Evolutionary conservation across 2,797 vertebrate species (phyloP).

Genomic region (Capromys pilorides): DNA sequence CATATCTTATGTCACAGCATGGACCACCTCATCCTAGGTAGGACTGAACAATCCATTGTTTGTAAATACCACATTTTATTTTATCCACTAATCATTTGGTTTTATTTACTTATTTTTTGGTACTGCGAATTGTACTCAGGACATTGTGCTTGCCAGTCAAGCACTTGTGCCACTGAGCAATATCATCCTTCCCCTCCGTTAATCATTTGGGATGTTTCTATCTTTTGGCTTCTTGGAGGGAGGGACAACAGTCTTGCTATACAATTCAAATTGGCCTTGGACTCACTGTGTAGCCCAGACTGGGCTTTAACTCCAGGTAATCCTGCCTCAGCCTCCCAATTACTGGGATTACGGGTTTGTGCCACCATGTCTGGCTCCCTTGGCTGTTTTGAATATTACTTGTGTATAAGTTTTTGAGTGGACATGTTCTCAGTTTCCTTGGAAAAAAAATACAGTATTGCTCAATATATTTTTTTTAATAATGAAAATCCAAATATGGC

Average conservation of each 20-base stretch:
- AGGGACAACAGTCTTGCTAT: background rate
- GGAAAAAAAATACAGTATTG: background rate
- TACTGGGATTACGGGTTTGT: background rate
- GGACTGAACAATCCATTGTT: background rate
- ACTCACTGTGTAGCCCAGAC: background rate
- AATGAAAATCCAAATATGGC: background rate
- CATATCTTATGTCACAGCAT: background rate
- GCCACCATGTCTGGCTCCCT: background rate
- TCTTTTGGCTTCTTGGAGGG: background rate
- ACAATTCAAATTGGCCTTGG: background rate
- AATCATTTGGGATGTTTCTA: background rate
- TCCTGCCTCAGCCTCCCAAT: background rate
- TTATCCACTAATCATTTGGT: background rate
- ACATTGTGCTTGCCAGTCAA: too few relatives aligned
- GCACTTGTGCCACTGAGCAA: too few relatives aligned
- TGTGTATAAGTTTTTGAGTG: background rate
- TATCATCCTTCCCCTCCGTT: too few relatives aligned
- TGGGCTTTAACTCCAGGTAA: background rate
- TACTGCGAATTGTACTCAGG: too few relatives aligned
- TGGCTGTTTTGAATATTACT: background rate
- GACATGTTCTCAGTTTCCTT: background rate
- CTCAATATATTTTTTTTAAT: background rate
- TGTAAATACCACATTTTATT: background rate
- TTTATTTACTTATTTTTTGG: too few relatives aligned
- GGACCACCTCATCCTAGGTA: accelerated